Evolutionary conservation across 2,113 vertebrate genomes (phyloP), one percentile per base, ranked within the genome.

Genomic region (Pipra filicauda): DNA sequence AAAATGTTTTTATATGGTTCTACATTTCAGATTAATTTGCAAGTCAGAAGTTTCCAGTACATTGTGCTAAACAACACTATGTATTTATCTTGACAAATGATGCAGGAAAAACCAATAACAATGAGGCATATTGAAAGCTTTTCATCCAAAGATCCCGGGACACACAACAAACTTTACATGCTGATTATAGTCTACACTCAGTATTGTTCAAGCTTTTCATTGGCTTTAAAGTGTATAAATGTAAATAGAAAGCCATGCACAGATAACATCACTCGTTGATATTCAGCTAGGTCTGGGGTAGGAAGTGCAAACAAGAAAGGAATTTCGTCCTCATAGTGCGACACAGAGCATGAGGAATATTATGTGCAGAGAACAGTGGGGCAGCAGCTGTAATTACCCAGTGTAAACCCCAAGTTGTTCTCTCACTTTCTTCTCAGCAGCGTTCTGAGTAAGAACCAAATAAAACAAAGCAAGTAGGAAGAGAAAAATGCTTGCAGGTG

Each of bases 81-180:
- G 91, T 93, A 97, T 95, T 96, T 96, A 94, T 95, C 88, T 91
- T 96, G 95, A 95, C 90, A 94, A 96, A 94, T 90, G 93, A 95
- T 97, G 95, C 91, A 93, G 84, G 94, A 94, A 96, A 97, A 96
- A 85, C 72, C 88, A 96, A 95, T 94, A 95, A 94, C 9, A 82
- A 91, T 88, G 91, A 95, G 86, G 88, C 91, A 77, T 58, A 89
- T 49, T 91, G 78, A 96, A 46, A 91, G 48, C 64, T 69, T 96
- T 97, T 94, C 79, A 94, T 94, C 76, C 93, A 91, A 83, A 85
- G 93, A 95, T 96, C 97, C 87, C 88, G 80, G 89, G 94, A 96
- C 91, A 96, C 69, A 72, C 5, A 1, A 95, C 92, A 89, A 96
- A 87, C 22, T 88, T 93, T 88, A 96, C 95, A 94, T 94, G 91